Percentiles rank a stretch among this genome's conserved stretches.
These are phyloP conservation scores for Gobio gobio DNA, from an alignment of 2,113 vertebrate genomes.

Conservation along the genomic window DNA sequence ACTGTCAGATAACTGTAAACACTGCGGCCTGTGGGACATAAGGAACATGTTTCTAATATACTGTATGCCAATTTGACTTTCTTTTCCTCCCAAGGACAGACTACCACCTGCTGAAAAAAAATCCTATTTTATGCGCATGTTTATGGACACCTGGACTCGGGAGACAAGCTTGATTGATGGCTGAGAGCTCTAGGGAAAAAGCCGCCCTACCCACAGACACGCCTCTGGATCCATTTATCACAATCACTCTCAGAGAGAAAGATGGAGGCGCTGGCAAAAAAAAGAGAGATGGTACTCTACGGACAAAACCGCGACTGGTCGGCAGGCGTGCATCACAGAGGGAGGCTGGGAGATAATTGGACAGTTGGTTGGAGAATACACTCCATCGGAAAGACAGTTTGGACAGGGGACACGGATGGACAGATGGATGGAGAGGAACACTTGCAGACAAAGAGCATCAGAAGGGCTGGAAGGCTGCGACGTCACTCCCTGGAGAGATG, in stretches of 20 bases:
- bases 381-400: constrained; percentile 21
- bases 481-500: constrained; percentile 6
- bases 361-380: constrained; percentile 32
- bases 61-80: constrained; percentile 72
- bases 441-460: neutral
- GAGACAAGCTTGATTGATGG: constrained; percentile 68
- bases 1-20: constrained; percentile 64
- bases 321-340: constrained; percentile 22
- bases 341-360: constrained; percentile 41
- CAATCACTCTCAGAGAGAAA: constrained; percentile 54
- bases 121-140: constrained; percentile 73
- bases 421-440: constrained; percentile 37
- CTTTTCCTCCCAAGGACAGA: constrained; percentile 71
- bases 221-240: constrained; percentile 72
- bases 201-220: constrained; percentile 63
- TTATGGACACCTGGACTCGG: constrained; percentile 68
- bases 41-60: constrained; percentile 68
- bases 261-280: neutral
- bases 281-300: neutral
- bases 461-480: neutral
- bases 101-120: constrained; percentile 71
- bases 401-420: constrained; percentile 25
- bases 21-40: constrained; percentile 23
- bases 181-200: constrained; percentile 61
- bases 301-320: constrained; percentile 13